Conservation (phyloP, 2,797 vertebrate genomes). For the Neostethus bicornis region DNA sequence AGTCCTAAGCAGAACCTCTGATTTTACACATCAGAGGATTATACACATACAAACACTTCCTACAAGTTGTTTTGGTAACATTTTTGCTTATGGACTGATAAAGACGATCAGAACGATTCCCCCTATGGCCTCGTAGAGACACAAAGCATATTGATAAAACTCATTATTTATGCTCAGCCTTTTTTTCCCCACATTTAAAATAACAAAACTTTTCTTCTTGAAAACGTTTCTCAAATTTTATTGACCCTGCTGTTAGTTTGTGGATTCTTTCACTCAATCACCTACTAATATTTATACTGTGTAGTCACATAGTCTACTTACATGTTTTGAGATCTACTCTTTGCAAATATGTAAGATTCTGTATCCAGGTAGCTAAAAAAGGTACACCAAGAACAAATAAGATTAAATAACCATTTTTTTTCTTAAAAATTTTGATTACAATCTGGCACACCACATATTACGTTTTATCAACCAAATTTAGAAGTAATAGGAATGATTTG, state of each 20-base stretch:
- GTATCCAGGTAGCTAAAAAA: not conserved
- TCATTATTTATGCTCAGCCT: not conserved
- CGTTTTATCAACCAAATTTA: too few species aligned
- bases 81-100: constrained; percentile 6
- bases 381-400: not conserved
- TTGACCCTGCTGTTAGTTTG: not conserved
- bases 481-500: too few species aligned
- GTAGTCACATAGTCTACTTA: not conserved
- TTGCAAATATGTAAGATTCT: not conserved
- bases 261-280: not conserved
- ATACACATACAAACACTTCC: not conserved
- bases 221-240: too few species aligned
- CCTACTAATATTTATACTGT: not conserved
- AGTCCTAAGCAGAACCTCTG: constrained; percentile 22
- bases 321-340: not conserved
- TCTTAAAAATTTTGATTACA: not conserved
- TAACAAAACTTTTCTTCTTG: too few species aligned
- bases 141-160: not conserved
- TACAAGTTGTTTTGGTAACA: constrained; percentile 18
- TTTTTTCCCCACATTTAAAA: not conserved
- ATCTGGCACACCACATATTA: not conserved
- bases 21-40: not conserved
- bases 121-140: not conserved
- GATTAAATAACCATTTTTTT: not conserved
- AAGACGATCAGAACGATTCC: constrained; percentile 1